These are phyloP conservation scores for Oncorhynchus gorbuscha DNA, from an alignment of 2,113 vertebrate genomes.

Conservation along the genomic window DNA sequence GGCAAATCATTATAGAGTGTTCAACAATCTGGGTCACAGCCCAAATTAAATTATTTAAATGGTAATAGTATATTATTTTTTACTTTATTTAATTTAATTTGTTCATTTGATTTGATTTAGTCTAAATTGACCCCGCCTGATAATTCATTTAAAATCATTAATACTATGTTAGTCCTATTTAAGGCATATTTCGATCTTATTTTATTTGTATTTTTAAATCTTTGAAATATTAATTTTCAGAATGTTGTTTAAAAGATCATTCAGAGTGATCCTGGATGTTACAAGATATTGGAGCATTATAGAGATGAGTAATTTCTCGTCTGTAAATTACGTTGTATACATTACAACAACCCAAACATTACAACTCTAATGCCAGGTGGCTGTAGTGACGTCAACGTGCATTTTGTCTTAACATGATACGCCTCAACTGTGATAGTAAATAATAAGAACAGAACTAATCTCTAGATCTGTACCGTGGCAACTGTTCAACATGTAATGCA, in stretches of 20 bases:
- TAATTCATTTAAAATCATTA: conserved; percentile 28
- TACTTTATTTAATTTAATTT: conserved; percentile 53
- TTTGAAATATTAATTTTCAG: conserved; percentile 67
- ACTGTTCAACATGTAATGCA: conserved; percentile 85
- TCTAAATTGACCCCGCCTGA: conserved; percentile 53
- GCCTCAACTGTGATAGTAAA: conserved; percentile 76
- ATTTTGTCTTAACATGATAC: conserved; percentile 54
- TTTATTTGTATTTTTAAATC: conserved; percentile 23
- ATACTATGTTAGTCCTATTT: conserved; percentile 62
- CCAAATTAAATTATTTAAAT: conserved; percentile 44
- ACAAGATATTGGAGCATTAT: conserved; percentile 25
- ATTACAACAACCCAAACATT: conserved; percentile 27
- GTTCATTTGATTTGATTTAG: conserved; percentile 52
- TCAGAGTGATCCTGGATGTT: conserved; percentile 3
- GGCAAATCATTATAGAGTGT: conserved; percentile 44
- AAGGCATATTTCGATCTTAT: conserved; percentile 49
- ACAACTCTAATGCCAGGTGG: conserved; percentile 82
- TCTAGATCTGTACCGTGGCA: conserved; percentile 91
- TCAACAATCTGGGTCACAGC: conserved; percentile 30
- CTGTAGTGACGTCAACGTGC: conserved; percentile 77
- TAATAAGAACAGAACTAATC: conserved; percentile 62
- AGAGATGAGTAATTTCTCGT: conserved; percentile 51
- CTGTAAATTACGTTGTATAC: conserved; percentile 39
- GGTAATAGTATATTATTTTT: conserved; percentile 41
- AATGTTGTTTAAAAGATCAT: conserved; percentile 70